These are phyloP conservation scores for Horisme vitalbata DNA, from an alignment of 2,888 invertebrate genomes.

Conservation along the genomic window DNA sequence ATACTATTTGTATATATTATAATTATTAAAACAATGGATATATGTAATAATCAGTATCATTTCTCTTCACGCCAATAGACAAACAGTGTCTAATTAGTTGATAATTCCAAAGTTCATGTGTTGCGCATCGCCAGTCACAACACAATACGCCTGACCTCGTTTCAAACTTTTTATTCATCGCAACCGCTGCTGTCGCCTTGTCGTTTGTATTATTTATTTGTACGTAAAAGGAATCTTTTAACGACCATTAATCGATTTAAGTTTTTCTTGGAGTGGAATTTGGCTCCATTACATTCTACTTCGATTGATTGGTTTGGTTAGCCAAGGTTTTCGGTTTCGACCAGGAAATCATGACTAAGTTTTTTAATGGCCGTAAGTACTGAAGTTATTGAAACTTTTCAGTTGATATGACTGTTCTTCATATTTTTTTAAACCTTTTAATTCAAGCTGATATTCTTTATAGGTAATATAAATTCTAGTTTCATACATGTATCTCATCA, in stretches of 20 bases:
- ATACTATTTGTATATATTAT: too few species aligned
- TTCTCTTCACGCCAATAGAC: slow-evolving; percentile 1
- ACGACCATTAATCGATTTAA: slow-evolving; percentile 36
- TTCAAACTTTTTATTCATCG: slow-evolving; percentile 48
- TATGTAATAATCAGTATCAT: too few species aligned
- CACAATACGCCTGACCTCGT: slow-evolving; percentile 50
- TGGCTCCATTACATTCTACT: slow-evolving; percentile 42
- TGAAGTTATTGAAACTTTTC: too few species aligned
- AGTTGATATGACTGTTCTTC: too few species aligned
- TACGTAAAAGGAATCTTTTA: slow-evolving; percentile 39
- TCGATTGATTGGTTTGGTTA: slow-evolving; percentile 45
- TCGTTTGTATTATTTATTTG: slow-evolving; percentile 35
- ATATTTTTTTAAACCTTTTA: slow-evolving; percentile 9
- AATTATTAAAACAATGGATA: too few species aligned
- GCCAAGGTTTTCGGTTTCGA: slow-evolving; percentile 46
- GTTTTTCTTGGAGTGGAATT: slow-evolving; percentile 42
- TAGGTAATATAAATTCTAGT: too few species aligned
- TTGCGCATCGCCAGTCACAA: slow-evolving; percentile 38
- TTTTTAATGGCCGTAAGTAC: too few species aligned
- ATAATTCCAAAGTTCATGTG: slow-evolving; percentile 23
- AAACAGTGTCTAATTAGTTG: slow-evolving; percentile 37
- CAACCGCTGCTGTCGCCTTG: slow-evolving; percentile 36
- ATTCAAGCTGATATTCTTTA: too few species aligned
- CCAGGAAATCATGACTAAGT: slow-evolving; percentile 41
- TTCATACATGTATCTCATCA: neutral